phyloP scores from a whole-genome alignment of 2,113 vertebrate genomes.

The Ellobius talpinus region DNA sequence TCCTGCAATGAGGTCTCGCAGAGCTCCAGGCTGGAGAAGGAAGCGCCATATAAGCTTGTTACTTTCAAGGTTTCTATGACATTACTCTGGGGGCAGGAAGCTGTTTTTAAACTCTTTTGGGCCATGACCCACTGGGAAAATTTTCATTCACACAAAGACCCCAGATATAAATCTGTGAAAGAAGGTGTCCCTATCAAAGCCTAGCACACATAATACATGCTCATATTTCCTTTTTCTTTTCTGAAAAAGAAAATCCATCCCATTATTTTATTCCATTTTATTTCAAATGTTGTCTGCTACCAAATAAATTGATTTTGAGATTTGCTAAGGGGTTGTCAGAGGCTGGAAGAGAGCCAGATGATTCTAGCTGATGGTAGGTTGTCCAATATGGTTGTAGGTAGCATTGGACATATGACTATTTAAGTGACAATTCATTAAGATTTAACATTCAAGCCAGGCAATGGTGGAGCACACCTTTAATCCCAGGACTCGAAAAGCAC shows the following conservation, averaged over 20 bases:
- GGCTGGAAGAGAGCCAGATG: slow-evolving; percentile 24
- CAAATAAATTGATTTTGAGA: not conserved
- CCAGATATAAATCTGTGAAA: slow-evolving; percentile 12
- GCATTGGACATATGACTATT: not conserved
- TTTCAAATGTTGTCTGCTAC: not conserved
- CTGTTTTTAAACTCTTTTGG: slow-evolving; percentile 17
- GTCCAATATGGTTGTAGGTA: not conserved
- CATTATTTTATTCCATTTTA: slow-evolving; percentile 22
- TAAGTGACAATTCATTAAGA: not conserved
- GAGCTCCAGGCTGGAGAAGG: not conserved
- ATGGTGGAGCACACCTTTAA: not conserved
- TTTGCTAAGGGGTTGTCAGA: not conserved
- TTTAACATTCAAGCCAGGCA: not conserved
- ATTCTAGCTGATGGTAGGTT: not conserved
- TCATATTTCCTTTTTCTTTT: slow-evolving; percentile 9
- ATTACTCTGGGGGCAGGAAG: not conserved
- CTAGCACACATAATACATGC: not conserved
- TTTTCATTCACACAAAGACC: slow-evolving; percentile 51
- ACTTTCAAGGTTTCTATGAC: not conserved
- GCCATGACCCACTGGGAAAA: slow-evolving; percentile 1
- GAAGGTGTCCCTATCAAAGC: slow-evolving; percentile 15
- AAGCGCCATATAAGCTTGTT: not conserved
- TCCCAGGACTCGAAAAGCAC: not conserved
- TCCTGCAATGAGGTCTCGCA: slow-evolving; percentile 29
- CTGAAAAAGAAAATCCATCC: not conserved